Evolutionary conservation across 2,888 invertebrate species (phyloP), one percentile per base, ranked within the genome.

Genomic region (Leptarthrus brevirostris): DNA sequence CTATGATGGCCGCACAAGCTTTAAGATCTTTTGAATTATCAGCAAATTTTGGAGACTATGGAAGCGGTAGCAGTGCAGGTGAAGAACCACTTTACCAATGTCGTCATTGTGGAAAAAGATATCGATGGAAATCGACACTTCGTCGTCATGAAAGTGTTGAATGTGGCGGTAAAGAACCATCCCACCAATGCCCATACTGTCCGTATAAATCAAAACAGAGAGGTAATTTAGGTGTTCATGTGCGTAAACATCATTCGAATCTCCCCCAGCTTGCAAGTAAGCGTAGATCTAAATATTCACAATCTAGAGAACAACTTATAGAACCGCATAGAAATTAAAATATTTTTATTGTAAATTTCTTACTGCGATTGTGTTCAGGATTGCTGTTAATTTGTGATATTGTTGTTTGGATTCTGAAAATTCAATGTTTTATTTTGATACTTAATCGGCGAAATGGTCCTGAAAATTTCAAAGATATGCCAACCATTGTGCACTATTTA

Each of bases 111-210:
- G 93, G 93, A 76, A 93, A 93, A 84, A 88, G 91, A 77, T 94
- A 94, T 85, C 89, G 93, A 80, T 94, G 93, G 93, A 94, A 92
- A 85, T 93, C 93, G 74, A 93, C 93, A 66, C 89, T 93, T 87
- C 88, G 92, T 30, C 89, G 92, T 10, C 93, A 93, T 86, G 93
- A 92, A 85, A 91, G 90, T 86, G 92, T 93, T 74, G 93, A 93
- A 84, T 93, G 93, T 83, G 91, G 93, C 36, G 92, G 92, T 77
- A 93, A 93, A 83, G 90, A 92, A 76, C 93, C 93, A 0, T 88
- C 91, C 71, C 93, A 93, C 84, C 90, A 92, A 80, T 93, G 93
- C 80, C 91, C 92, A 26, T 89, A 91, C 82, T 93, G 93, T 84
- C 87, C 90, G 5, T 92, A 92, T 86, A 87, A 88, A 79, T 93